A percentile compares a stretch with the other conserved stretches of the same genome.
Conservation (phyloP, 2,888 invertebrate genomes). For the Brachyopa scutellaris region DNA sequence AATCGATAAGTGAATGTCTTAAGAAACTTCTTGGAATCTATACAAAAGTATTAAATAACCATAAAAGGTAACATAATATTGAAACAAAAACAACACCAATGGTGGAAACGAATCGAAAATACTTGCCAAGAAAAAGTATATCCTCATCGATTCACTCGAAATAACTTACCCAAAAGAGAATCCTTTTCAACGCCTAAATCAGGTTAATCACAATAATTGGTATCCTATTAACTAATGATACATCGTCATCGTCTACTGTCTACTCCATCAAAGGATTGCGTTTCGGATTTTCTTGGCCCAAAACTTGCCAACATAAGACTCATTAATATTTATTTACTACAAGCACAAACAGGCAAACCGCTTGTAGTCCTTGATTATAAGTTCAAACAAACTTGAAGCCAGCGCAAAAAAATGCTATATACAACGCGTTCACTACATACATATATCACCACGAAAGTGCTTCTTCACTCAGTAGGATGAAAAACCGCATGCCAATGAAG, state of each 20-base stretch:
- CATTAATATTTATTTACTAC: constrained; percentile 25
- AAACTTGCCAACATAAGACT: constrained; percentile 17
- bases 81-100: too few relatives aligned
- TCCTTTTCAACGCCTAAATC: too few relatives aligned
- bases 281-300: constrained; percentile 1
- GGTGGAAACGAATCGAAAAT: too few relatives aligned
- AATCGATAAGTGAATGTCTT: too few relatives aligned
- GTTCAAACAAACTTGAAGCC: constrained; percentile 22
- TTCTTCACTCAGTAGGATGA: not conserved
- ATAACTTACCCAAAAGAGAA: too few relatives aligned
- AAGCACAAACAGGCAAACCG: not conserved
- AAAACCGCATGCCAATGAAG: not conserved
- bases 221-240: constrained; percentile 21
- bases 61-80: too few relatives aligned
- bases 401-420: constrained; percentile 5
- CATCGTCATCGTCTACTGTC: not conserved
- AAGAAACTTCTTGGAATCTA: too few relatives aligned
- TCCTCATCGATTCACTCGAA: too few relatives aligned
- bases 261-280: not conserved
- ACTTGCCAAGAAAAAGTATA: too few relatives aligned
- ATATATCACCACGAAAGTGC: constrained; percentile 8
- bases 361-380: constrained; percentile 8
- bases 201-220: constrained; percentile 17
- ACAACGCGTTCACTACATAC: not conserved
- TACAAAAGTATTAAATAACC: too few relatives aligned